Evolutionary conservation across 2,888 invertebrate species (phyloP).

Genomic region (Himalopsyche japonica): DNA sequence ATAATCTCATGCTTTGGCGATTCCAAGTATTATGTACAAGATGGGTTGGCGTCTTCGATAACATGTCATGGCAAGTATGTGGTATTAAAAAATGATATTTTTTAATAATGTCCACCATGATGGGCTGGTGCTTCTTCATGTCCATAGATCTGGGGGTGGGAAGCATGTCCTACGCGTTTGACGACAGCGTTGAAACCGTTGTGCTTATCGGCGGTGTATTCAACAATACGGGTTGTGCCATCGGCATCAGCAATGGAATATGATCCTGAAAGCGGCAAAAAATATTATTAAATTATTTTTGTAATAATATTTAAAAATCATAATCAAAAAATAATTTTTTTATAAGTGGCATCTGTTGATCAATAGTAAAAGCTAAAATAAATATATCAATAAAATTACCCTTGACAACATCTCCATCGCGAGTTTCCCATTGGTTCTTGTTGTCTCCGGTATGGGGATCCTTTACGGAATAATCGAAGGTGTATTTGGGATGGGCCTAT

Average conservation of each 20-base stretch:
- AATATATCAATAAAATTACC: constrained; percentile 47
- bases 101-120: background rate
- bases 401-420: constrained; percentile 66
- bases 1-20: background rate
- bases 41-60: background rate
- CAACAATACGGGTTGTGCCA: constrained; percentile 58
- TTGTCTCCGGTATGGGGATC: constrained; percentile 66
- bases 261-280: constrained; percentile 48
- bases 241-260: constrained; percentile 58
- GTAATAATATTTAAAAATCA: background rate
- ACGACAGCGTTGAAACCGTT: constrained; percentile 60
- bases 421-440: constrained; percentile 63
- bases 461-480: constrained; percentile 64
- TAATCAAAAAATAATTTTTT: background rate
- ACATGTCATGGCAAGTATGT: background rate
- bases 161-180: constrained; percentile 56
- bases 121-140: constrained; percentile 17
- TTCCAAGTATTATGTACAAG: background rate
- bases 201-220: constrained; percentile 59
- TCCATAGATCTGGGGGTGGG: constrained; percentile 54
- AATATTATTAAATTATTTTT: background rate
- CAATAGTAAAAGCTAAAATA: background rate
- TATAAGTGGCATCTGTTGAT: background rate
- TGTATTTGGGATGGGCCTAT: constrained; percentile 63
- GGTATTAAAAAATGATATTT: background rate